Conservation (phyloP, 2,888 invertebrate species). For the Noctua fimbriata region DNA sequence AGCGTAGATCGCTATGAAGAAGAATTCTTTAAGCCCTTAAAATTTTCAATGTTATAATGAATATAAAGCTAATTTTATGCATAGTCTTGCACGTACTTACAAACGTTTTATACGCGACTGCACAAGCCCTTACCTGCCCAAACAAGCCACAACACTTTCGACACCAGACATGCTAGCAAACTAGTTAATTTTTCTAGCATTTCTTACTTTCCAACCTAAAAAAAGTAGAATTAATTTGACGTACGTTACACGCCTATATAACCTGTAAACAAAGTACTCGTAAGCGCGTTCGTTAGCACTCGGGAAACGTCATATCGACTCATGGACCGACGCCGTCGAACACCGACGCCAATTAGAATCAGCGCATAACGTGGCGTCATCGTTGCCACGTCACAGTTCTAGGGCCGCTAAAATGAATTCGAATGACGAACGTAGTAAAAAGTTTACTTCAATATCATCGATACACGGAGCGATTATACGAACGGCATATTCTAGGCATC, state of each 20-base stretch:
- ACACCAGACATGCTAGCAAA: neutral
- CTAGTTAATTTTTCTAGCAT: neutral
- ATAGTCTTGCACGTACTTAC: neutral
- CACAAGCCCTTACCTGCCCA: neutral
- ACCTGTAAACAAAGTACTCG: slow-evolving; percentile 75
- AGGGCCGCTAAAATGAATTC: slow-evolving; percentile 65
- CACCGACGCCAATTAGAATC: slow-evolving; percentile 84
- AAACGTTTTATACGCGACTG: neutral
- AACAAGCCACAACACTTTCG: neutral
- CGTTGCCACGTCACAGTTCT: slow-evolving; percentile 65
- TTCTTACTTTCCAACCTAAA: neutral
- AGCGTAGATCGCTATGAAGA: too few relatives aligned
- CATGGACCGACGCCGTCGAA: slow-evolving; percentile 80
- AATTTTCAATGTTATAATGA: too few relatives aligned
- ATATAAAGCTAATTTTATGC: too few relatives aligned
- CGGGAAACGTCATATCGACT: slow-evolving; percentile 65
- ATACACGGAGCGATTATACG: neutral
- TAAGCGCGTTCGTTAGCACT: slow-evolving; percentile 69
- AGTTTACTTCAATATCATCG: neutral
- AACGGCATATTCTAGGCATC: neutral
- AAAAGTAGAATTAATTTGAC: slow-evolving; percentile 22
- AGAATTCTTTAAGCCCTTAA: too few relatives aligned
- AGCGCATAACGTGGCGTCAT: slow-evolving; percentile 75
- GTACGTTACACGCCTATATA: slow-evolving; percentile 28
- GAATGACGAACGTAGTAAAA: slow-evolving; percentile 1